These are phyloP conservation scores for Petrosia ficiformis DNA, from an alignment of 37 sponge, comb jelly and placozoan genomes.

Conservation along the genomic window DNA sequence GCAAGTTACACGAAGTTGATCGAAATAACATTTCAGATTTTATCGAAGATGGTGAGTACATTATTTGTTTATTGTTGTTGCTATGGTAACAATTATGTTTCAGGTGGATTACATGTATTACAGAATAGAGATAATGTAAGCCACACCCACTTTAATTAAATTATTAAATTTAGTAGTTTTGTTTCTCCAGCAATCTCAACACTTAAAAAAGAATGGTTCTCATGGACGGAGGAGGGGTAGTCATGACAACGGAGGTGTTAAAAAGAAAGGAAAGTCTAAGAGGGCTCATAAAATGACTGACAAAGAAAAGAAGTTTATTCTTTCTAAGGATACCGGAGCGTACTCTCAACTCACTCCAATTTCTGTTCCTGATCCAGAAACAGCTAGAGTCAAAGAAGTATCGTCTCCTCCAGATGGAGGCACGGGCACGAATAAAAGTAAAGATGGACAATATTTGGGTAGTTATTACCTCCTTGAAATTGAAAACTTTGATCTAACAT, in stretches of 20 bases:
- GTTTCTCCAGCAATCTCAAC: no score
- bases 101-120: background rate
- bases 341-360: conserved; percentile 51
- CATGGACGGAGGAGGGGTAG: background rate
- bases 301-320: conserved; percentile 44
- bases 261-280: background rate
- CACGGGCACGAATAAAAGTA: background rate
- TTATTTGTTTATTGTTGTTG: background rate
- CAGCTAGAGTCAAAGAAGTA: background rate
- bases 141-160: conserved; percentile 5
- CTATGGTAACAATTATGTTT: background rate
- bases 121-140: background rate
- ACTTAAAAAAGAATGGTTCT: background rate
- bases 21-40: background rate
- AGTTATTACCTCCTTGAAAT: conserved; percentile 53
- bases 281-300: conserved; percentile 12
- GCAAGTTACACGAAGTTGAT: background rate
- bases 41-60: background rate
- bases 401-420: background rate
- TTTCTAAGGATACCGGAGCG: conserved; percentile 37
- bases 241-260: background rate
- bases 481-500: conserved; percentile 19
- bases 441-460: conserved; percentile 8
- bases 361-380: conserved; percentile 11
- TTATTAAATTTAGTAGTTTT: no score